Evolutionary conservation across 2,113 vertebrate species (phyloP), one percentile per base, ranked within the genome.

Genomic region (Tenrec ecaudatus): DNA sequence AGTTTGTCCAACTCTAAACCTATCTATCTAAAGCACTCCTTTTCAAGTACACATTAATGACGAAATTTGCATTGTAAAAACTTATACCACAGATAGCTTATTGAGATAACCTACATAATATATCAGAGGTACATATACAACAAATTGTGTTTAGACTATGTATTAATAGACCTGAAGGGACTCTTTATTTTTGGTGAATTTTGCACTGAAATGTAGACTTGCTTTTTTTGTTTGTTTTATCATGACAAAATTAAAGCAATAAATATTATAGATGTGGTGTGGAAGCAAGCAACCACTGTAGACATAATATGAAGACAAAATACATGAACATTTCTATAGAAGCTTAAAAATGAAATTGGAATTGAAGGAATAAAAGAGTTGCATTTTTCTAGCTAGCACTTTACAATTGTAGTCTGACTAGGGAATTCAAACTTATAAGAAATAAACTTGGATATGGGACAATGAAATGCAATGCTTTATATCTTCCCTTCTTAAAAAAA

Each of bases 241-340:
- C 20, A 86, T 77, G 75, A 73, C 25, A 82, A 91, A 88, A 85
- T 71, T 91, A 82, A 91, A 93, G 71, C 64, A 78, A 88, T 81
- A 82, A 86, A 78, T 89, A 62, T 57, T 76, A 75, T 2, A 82
- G 12, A 20, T 69, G 29, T 81, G 66, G 36, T 80, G 2, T 58
- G 60, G 86, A 47, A 71, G 23, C 14, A 81, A 82, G 20, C 4
- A 86, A 88, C 3, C 62, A 66, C 3, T 73, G 2, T 82, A 86
- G 16, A 38, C 33, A 71, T 69, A 68, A 47, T 38, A 80, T 9
- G 75, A 60, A 53, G 62, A 38, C 58, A 86, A 93, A 92, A 64
- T 36, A 79, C 11, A 57, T 60, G 19, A 0, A 47, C 40, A n/a
- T 78, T 82, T 64, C 5, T 92, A 22, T 77, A 91, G 58, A 83